Evolutionary conservation across 2,113 vertebrate genomes (phyloP).

Genomic region (Dendrocopos noguchii): DNA sequence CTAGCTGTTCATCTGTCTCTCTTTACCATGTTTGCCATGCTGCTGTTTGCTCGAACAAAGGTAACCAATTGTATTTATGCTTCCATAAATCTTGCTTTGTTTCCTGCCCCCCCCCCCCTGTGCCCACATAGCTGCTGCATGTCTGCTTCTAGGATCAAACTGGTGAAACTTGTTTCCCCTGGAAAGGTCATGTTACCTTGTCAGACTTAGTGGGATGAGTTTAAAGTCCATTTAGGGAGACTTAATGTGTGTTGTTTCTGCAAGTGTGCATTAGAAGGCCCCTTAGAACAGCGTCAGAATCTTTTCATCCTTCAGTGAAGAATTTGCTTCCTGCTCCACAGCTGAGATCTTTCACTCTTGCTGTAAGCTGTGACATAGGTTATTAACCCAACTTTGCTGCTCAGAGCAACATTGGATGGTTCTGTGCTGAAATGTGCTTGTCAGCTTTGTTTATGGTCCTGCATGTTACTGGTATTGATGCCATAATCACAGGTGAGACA

Average conservation of each 20-base stretch:
- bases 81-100: not conserved
- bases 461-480: not conserved
- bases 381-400: not conserved
- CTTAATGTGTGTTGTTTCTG: not conserved
- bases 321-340: not conserved
- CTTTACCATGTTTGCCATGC: constrained; percentile 94
- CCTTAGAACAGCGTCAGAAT: not conserved
- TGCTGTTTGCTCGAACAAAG: constrained; percentile 89
- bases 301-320: not conserved
- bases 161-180: not conserved
- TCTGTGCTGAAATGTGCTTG: not conserved
- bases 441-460: not conserved
- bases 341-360: not conserved
- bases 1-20: constrained; percentile 89
- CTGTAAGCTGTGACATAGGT: not conserved
- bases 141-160: not conserved
- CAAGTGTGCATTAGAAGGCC: not conserved
- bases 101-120: not conserved
- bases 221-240: not conserved
- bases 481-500: not conserved
- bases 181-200: not conserved
- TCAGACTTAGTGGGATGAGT: not conserved
- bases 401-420: not conserved
- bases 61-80: constrained; percentile 62
- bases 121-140: not conserved